These are phyloP conservation scores for Cuculus canorus DNA, from an alignment of 2,797 vertebrate genomes.

Conservation along the genomic window DNA sequence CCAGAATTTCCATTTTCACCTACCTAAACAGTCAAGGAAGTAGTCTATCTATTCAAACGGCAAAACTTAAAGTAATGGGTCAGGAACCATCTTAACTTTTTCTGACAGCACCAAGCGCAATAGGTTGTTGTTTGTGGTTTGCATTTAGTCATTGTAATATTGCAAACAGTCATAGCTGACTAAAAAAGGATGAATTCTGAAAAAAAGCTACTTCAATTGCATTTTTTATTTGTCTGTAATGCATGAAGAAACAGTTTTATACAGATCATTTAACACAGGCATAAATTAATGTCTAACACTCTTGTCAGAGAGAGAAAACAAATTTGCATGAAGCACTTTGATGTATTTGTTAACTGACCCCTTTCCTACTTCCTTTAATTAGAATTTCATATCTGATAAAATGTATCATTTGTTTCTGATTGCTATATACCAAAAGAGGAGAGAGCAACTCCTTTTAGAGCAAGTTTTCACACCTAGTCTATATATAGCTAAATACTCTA, in stretches of 20 bases:
- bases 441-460: neutral
- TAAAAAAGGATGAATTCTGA: neutral
- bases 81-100: neutral
- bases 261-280: neutral
- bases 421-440: neutral
- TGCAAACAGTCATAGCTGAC: neutral
- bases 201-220: neutral
- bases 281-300: neutral
- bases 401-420: conserved; percentile 45
- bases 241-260: neutral
- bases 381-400: conserved; percentile 41
- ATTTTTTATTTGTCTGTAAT: neutral
- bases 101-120: neutral
- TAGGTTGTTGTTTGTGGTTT: neutral
- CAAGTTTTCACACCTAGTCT: neutral
- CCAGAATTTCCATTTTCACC: neutral
- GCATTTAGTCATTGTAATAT: neutral
- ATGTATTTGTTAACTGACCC: conserved; percentile 32
- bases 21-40: neutral
- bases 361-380: conserved; percentile 54
- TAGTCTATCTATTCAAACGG: neutral
- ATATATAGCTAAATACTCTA: neutral
- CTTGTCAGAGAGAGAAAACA: neutral
- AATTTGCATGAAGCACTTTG: neutral
- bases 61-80: neutral